Evolutionary conservation across 2,888 invertebrate species (phyloP).

Genomic region (Allacma fusca): DNA sequence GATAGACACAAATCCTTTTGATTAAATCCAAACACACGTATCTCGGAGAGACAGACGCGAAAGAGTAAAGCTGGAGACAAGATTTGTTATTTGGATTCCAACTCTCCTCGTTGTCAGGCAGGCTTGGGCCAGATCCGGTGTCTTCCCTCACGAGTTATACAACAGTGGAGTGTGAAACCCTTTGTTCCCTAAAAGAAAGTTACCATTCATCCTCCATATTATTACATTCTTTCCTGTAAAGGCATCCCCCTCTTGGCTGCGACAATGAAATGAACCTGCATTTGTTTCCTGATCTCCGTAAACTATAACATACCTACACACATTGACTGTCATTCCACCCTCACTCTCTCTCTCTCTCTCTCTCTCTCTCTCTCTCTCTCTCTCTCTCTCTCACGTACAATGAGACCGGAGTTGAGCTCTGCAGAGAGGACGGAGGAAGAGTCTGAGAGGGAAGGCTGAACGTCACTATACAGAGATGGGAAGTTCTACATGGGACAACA

Average conservation of each 20-base stretch:
- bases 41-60: conserved; percentile 22
- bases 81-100: conserved; percentile 17
- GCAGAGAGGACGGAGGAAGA: conserved; percentile 6
- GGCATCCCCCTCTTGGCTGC: background rate
- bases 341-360: no score
- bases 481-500: no score
- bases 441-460: background rate
- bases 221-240: background rate
- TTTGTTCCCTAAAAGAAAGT: background rate
- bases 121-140: background rate
- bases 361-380: no score
- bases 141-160: background rate
- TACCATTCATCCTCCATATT: conserved; percentile 22
- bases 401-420: background rate
- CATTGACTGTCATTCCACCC: conserved; percentile 8
- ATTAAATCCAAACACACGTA: conserved; percentile 39
- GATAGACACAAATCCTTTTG: conserved; percentile 36
- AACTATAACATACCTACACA: background rate
- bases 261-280: conserved; percentile 19
- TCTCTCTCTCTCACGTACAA: no score
- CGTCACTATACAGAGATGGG: background rate
- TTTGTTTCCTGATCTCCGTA: background rate
- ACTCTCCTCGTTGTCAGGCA: conserved; percentile 1
- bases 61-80: conserved; percentile 18
- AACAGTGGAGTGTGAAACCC: background rate